phyloP scores from a whole-genome alignment of 2,888 invertebrate genomes.

The Rhaphigaster nebulosa region DNA sequence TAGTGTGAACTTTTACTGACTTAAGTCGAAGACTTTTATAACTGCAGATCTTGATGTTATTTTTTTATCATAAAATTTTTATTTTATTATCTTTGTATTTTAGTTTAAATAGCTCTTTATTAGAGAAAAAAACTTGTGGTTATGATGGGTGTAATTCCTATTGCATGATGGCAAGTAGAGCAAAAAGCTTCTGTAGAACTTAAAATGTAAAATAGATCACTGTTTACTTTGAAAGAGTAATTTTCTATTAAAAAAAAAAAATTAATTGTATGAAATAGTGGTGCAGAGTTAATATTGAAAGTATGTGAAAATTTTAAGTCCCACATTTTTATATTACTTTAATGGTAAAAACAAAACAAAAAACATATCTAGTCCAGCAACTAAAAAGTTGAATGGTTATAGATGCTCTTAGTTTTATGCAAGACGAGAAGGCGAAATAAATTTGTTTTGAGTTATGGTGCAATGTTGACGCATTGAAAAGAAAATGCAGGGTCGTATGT shows the following conservation, averaged over 20 bases:
- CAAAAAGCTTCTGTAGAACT: constrained; percentile 32
- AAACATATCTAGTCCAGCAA: constrained; percentile 50
- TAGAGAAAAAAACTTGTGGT: constrained; percentile 29
- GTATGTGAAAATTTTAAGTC: neutral
- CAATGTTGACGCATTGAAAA: neutral
- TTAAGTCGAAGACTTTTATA: constrained; percentile 53
- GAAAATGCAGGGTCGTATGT: constrained; percentile 57
- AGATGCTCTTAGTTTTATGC: constrained; percentile 49
- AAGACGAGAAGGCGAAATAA: constrained; percentile 13
- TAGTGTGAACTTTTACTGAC: constrained; percentile 27
- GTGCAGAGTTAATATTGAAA: constrained; percentile 23
- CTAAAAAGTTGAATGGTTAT: constrained; percentile 25
- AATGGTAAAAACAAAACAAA: constrained; percentile 13
- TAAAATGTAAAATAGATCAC: constrained; percentile 8
- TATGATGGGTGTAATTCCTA: neutral
- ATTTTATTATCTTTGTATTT: constrained; percentile 57
- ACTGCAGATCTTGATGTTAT: constrained; percentile 57
- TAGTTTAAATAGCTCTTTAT: constrained; percentile 54
- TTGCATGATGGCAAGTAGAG: neutral
- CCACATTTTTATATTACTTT: constrained; percentile 22
- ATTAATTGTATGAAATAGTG: neutral
- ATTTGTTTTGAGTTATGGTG: constrained; percentile 25
- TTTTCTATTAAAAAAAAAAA: neutral
- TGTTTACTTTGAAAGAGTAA: constrained; percentile 49
- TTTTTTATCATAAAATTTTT: constrained; percentile 57